phyloP scores from a whole-genome alignment of 1,140 invertebrate species.

The Drosophila kohkoa region DNA sequence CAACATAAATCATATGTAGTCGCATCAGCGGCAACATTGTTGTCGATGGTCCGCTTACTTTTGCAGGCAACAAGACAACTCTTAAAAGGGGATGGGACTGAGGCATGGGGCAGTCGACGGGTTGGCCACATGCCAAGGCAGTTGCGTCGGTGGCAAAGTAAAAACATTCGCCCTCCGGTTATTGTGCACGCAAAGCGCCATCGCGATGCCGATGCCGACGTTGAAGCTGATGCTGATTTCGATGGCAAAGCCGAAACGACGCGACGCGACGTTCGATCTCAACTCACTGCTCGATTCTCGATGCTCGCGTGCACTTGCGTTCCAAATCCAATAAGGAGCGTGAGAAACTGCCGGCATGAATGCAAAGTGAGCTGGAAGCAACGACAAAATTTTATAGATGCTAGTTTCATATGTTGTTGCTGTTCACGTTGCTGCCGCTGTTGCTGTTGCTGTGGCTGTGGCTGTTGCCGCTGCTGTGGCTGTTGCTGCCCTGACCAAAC shows the following conservation, averaged over 20 bases:
- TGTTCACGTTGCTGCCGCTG: not conserved
- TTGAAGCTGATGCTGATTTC: conserved; percentile 7
- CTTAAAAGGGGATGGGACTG: not conserved
- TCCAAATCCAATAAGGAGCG: conserved; percentile 81
- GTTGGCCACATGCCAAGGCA: conserved; percentile 48
- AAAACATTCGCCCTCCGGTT: conserved; percentile 75
- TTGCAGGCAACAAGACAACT: conserved; percentile 17
- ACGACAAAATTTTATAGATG: conserved; percentile 76
- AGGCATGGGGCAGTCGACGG: conserved; percentile 27
- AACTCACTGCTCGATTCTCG: not conserved
- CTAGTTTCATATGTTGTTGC: conserved; percentile 51
- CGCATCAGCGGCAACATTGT: conserved; percentile 64
- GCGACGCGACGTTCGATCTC: conserved; percentile 12
- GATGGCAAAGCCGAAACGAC: conserved; percentile 14
- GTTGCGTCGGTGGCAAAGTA: conserved; percentile 75
- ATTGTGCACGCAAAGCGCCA: conserved; percentile 67
- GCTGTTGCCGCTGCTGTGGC: conserved; percentile 10
- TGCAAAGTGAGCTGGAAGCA: conserved; percentile 74
- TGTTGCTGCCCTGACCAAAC: conserved; percentile 41
- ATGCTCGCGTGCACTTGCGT: conserved; percentile 72
- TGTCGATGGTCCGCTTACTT: conserved; percentile 61
- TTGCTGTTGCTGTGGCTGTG: conserved; percentile 25
- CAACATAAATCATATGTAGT: conserved; percentile 67
- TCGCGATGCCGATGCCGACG: conserved; percentile 9
- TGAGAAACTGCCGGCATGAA: conserved; percentile 75